Evolutionary conservation across 2,113 vertebrate genomes (phyloP), one percentile per base, ranked within the genome.

Genomic region (Crotalus helleri): DNA sequence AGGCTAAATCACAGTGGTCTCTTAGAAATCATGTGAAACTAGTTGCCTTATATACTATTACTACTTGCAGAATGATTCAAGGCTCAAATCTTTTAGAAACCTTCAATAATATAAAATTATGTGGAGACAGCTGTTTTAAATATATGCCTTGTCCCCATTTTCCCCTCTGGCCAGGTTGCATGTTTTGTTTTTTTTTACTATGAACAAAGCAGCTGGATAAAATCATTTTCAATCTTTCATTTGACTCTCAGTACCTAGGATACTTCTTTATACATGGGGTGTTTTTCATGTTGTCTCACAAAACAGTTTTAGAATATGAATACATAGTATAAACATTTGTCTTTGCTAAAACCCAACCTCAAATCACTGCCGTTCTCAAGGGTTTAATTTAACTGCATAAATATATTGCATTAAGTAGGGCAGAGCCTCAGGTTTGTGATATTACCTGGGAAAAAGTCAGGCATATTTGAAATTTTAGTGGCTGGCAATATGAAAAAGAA

Each of bases 111-210:
- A 88, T 96, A 96, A 96, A 93, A 93, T 97, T 97, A 95, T 97
- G 94, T 96, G 96, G 94, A 96, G 97, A 97, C 93, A 97, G 95
- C 94, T 96, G 96, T 95, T 96, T 92, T 93, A 96, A 96, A 95
- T 97, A 93, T 95, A 96, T 96, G 96, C 96, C 92, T 96, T 74
- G 29, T 93, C 39, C 21, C 9, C 0, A 26, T 29, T 33, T 51
- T 19, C 24, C 46, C n/a, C 39, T 15, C 24, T 15, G 10, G 17
- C 15, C 64, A 92, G 89, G 64, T 97, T 97, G 96, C 88, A 91
- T 69, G 15, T 69, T 96, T 97, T 96, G 74, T 64, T 96, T 96
- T 97, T 96, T 85, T 64, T 96, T 90, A 88, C 91, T 94, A 91
- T 91, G 95, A 95, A 96, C 90, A 97, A 93, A 94, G 88, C 89